These are phyloP conservation scores for Orius insidiosus DNA, from an alignment of 1,140 invertebrate genomes.

Conservation along the genomic window DNA sequence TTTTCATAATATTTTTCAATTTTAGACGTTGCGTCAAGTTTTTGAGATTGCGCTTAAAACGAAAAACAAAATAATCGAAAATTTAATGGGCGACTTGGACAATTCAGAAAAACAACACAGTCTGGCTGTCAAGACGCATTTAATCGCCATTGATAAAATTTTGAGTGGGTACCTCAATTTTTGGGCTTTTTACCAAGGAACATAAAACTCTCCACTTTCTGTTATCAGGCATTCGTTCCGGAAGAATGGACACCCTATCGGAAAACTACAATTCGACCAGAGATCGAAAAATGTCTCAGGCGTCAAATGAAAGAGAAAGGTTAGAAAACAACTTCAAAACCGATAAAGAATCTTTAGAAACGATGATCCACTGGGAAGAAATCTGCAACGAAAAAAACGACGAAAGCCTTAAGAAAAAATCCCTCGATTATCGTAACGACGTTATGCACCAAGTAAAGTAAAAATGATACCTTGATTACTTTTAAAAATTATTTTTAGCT, in stretches of 20 bases:
- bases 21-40: conserved; percentile 33
- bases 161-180: conserved; percentile 31
- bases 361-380: conserved; percentile 20
- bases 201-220: conserved; percentile 12
- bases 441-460: not conserved
- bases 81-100: conserved; percentile 42
- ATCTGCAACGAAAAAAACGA: conserved; percentile 18
- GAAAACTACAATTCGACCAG: conserved; percentile 9
- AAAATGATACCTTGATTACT: not conserved
- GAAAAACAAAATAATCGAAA: conserved; percentile 45
- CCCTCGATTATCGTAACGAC: not conserved
- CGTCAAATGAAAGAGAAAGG: not conserved
- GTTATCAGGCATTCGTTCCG: conserved; percentile 1
- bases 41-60: conserved; percentile 40
- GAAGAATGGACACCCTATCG: not conserved
- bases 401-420: conserved; percentile 5
- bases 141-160: conserved; percentile 43
- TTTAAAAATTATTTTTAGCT: conserved; percentile 11
- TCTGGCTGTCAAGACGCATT: conserved; percentile 45
- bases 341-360: conserved; percentile 19
- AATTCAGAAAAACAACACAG: conserved; percentile 50
- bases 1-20: conserved; percentile 5
- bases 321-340: conserved; percentile 1
- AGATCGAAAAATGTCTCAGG: conserved; percentile 1
- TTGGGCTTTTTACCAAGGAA: conserved; percentile 4